A percentile compares a stretch with the other conserved stretches of the same genome.
These are phyloP conservation scores for Trogon surrucura DNA, from an alignment of 2,113 vertebrate species.

Conservation along the genomic window DNA sequence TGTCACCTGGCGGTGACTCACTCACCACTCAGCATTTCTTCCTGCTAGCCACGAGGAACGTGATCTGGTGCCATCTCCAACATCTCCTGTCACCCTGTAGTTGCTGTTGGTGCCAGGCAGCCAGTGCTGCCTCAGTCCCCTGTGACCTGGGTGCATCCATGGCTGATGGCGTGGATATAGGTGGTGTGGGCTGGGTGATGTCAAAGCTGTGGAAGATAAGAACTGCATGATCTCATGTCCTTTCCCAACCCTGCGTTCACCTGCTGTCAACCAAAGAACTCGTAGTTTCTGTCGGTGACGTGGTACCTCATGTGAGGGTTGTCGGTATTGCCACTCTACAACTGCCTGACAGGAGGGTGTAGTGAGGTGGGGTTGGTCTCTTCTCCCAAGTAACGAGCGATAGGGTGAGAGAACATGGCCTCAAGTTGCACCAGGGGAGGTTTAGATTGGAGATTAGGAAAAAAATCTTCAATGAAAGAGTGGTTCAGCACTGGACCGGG, in stretches of 20 bases:
- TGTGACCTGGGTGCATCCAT: rapidly evolving
- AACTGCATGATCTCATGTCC: background rate
- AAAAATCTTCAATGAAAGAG: too few relatives aligned
- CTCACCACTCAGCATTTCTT: background rate
- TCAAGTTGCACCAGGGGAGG: too few relatives aligned
- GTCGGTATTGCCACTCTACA: too few relatives aligned
- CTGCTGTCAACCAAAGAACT: background rate
- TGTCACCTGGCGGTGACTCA: background rate
- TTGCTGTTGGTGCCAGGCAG: background rate
- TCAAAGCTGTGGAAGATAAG: background rate
- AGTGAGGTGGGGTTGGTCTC: too few relatives aligned
- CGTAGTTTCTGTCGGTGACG: background rate
- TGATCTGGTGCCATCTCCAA: background rate
- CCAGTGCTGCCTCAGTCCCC: rapidly evolving
- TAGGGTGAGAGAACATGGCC: too few relatives aligned
- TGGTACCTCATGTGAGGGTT: background rate
- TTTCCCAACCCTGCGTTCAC: background rate
- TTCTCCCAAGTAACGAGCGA: too few relatives aligned
- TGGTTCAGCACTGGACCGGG: too few relatives aligned
- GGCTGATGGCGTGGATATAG: background rate
- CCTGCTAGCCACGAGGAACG: background rate
- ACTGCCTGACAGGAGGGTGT: too few relatives aligned
- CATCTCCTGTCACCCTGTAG: background rate
- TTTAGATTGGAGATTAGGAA: too few relatives aligned
- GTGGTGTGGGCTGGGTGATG: background rate